phyloP scores from a whole-genome alignment of 2,113 vertebrate species.

The Notarius quadriscutis region DNA sequence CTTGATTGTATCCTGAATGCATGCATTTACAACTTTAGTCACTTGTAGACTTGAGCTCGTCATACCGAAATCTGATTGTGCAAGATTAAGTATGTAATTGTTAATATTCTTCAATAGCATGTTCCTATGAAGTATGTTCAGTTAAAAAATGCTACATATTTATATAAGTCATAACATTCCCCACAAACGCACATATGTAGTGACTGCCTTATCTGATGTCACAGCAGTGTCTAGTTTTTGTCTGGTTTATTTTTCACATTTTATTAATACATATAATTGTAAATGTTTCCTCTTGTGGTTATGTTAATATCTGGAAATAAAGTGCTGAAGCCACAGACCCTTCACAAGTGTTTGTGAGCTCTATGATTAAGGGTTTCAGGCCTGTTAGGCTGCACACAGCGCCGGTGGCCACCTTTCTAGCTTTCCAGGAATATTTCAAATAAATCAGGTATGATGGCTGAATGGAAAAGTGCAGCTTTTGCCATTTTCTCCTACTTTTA shows the following conservation, averaged over 20 bases:
- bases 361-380: slow-evolving; percentile 60
- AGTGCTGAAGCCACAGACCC: slow-evolving; percentile 54
- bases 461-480: slow-evolving; percentile 64
- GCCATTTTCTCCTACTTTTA: slow-evolving; percentile 59
- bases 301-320: slow-evolving; percentile 66
- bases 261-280: slow-evolving; percentile 70
- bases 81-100: background rate
- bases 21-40: background rate
- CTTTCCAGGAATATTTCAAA: slow-evolving; percentile 74
- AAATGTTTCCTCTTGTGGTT: slow-evolving; percentile 68
- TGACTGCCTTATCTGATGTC: slow-evolving; percentile 49
- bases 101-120: background rate
- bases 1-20: background rate
- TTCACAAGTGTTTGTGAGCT: slow-evolving; percentile 61
- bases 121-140: background rate
- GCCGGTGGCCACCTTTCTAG: slow-evolving; percentile 56
- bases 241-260: slow-evolving; percentile 35
- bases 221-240: slow-evolving; percentile 67
- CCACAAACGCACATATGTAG: background rate
- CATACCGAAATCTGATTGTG: background rate
- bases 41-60: background rate
- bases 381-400: slow-evolving; percentile 56
- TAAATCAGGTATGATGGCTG: slow-evolving; percentile 74
- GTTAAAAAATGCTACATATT: background rate
- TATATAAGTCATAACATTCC: background rate